Evolutionary conservation across 2,888 invertebrate species (phyloP).

Genomic region (Orthosia cruda): DNA sequence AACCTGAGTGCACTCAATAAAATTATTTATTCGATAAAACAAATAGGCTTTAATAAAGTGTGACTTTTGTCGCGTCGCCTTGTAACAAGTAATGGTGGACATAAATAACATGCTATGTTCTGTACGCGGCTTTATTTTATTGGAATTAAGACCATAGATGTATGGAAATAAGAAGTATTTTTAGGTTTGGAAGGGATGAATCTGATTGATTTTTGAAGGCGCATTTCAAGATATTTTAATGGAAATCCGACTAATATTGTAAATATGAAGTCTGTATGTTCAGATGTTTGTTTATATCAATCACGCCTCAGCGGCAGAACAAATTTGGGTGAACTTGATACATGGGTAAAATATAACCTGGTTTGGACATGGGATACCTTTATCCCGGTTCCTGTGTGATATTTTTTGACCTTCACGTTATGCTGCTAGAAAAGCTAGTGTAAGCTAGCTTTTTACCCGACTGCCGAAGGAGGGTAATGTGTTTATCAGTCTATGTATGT

Average conservation of each 20-base stretch:
- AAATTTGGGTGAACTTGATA: background rate
- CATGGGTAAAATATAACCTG: background rate
- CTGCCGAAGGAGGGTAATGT: no score
- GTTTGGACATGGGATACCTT: background rate
- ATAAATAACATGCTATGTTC: conserved; percentile 78
- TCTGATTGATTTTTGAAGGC: conserved; percentile 39
- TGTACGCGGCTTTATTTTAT: conserved; percentile 35
- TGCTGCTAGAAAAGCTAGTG: no score
- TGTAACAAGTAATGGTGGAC: conserved; percentile 82
- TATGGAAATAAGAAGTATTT: background rate
- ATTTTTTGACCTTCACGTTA: no score
- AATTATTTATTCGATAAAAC: conserved; percentile 89
- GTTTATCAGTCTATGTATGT: no score
- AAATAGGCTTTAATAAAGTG: conserved; percentile 87
- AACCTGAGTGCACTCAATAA: conserved; percentile 75
- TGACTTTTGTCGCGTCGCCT: conserved; percentile 87
- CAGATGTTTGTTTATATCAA: background rate
- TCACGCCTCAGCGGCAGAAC: background rate
- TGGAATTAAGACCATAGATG: background rate
- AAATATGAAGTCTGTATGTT: background rate
- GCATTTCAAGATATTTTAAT: conserved; percentile 9
- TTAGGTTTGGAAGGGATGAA: background rate
- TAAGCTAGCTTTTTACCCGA: no score
- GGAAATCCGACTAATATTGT: background rate
- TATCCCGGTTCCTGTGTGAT: no score